Evolutionary conservation across 1,140 invertebrate species (phyloP).

Genomic region (Hestina assimilis): DNA sequence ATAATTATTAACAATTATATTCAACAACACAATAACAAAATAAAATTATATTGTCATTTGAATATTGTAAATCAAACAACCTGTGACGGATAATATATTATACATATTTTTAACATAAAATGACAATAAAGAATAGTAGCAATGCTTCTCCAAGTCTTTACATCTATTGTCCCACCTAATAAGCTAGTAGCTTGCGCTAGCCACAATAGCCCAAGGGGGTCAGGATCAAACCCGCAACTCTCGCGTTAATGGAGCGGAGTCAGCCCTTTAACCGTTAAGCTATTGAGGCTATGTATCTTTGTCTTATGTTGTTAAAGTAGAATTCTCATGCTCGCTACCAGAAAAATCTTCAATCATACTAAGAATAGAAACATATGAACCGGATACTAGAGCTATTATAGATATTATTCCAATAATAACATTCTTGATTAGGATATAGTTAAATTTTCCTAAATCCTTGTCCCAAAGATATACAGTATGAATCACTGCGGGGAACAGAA

Average conservation of each 20-base stretch:
- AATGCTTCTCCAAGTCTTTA: background rate
- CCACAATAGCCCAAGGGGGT: no score
- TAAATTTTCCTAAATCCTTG: conserved; percentile 79
- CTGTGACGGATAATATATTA: no score
- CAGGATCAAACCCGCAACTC: no score
- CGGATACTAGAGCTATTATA: conserved; percentile 82
- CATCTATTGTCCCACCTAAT: no score
- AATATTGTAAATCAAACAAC: no score
- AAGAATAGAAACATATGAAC: conserved; percentile 81
- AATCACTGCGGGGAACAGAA: conserved; percentile 91
- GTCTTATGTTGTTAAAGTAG: conserved; percentile 26
- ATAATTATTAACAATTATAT: background rate
- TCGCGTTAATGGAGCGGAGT: no score
- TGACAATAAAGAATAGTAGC: background rate
- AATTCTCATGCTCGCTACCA: conserved; percentile 23
- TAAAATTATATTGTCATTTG: no score
- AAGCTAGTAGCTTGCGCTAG: no score
- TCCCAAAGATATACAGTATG: conserved; percentile 87
- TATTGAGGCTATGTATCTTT: no score
- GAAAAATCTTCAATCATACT: conserved; percentile 75
- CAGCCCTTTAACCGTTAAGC: no score
- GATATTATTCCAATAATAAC: conserved; percentile 81
- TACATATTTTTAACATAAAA: background rate
- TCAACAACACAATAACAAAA: no score
- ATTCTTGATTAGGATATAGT: conserved; percentile 85